phyloP scores from a whole-genome alignment of 2,888 invertebrate species.

The Meghimatium bilineatum region DNA sequence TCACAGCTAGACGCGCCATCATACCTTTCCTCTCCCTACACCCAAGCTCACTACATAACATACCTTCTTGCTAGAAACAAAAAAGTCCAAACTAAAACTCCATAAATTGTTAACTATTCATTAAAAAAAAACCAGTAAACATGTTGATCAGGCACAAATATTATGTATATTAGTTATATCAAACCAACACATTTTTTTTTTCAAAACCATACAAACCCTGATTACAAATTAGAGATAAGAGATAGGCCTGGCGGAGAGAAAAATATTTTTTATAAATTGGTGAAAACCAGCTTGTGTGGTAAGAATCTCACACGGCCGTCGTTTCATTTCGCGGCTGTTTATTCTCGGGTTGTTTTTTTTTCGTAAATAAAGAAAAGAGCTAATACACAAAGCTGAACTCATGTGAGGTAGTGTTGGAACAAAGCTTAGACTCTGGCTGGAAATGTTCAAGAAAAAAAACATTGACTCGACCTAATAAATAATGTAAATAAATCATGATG shows the following conservation, averaged over 20 bases:
- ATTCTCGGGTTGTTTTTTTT: not conserved
- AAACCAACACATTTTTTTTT: no score
- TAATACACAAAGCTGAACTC: not conserved
- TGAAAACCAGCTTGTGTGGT: not conserved
- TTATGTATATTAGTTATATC: not conserved
- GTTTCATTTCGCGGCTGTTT: not conserved
- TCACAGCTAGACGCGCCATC: not conserved
- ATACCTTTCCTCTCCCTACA: not conserved
- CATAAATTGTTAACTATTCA: not conserved
- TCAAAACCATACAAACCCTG: not conserved
- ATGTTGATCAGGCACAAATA: not conserved
- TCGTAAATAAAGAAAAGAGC: not conserved
- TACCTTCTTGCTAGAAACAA: not conserved
- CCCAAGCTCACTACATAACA: not conserved
- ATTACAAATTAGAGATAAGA: not conserved
- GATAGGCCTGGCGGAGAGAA: no score
- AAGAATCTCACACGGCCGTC: not conserved
- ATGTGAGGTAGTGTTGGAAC: not conserved
- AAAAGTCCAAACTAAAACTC: not conserved
- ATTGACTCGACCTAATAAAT: not conserved
- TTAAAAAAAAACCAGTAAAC: not conserved
- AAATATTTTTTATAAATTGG: not conserved
- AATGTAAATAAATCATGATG: not conserved
- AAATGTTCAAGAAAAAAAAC: not conserved
- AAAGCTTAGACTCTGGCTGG: not conserved